Base-by-base conservation (phyloP, 2,797 vertebrate genomes). In the Brotula barbata region DNA sequence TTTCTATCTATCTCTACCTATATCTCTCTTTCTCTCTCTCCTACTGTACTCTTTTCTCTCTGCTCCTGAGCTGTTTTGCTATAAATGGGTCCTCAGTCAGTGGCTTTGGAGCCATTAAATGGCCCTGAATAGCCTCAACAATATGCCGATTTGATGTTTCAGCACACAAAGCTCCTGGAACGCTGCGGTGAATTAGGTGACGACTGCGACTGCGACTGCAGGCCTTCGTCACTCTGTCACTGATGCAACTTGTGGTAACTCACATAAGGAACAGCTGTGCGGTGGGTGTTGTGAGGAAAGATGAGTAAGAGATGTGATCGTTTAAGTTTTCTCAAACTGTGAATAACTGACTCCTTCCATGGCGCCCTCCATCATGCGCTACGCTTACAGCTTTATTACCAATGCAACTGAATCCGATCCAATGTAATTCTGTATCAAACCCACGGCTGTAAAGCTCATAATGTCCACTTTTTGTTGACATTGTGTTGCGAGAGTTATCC, bases 181-280 rank as follows among this genome's bases (percentile, higher is more conserved):
- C 15, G 47, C 53, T 20, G 28, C 2, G 33, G 36, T 52, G 31
- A n/a, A 25, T 67, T 65, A 17, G 28, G 42, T 73, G 43, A 68
- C 7, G n/a, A n/a, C n/a, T n/a, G n/a, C 48, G 20, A 8, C 47
- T 20, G n/a, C 43, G 1, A 52, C 50, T 3, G 1, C n/a, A 31
- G 54, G 49, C 59, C 49, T n/a, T 41, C 41, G 56, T 59, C 64
- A 54, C 62, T 22, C 57, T 17, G 52, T 46, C 60, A 23, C 2
- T 77, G 74, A 83, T 59, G 70, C 76, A 71, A 74, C 72, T 75
- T 46, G 48, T 36, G 58, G 68, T 64, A 78, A 80, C 50, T 58
- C 66, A 31, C 44, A 31, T 9, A 14, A 43, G 28, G 47, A 52
- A 41, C 17, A 68, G 62, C 68, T 62, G 53, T 57, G 25, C 17